Evolutionary conservation across 2,797 vertebrate genomes (phyloP), one percentile per base, ranked within the genome.

Genomic region (Delichon dasypus): DNA sequence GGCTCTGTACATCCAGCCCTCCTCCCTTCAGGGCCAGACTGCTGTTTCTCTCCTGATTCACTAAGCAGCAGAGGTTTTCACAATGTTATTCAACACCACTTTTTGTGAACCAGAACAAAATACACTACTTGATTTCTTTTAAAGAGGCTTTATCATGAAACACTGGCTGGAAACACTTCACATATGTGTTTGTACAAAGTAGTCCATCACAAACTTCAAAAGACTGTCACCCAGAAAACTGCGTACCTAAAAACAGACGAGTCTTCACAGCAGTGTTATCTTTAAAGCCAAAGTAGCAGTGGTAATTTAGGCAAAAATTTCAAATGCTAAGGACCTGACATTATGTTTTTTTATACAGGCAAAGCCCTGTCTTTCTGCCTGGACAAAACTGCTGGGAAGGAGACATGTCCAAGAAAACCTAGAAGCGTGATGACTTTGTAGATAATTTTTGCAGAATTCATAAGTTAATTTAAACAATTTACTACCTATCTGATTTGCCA

Each of bases 161-260:
- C 79, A 88, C 30, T 38, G 30, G 70, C 73, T 94, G 85, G 76
- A 88, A 95, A 75, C 82, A 93, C 79, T 94, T 78, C 53, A 66
- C 1, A 27, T 20, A 14, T 75, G 38, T 81, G 79, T 86, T 89
- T 50, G 73, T 74, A 94, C 92, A 86, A 96, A 91, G 86, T 50
- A 89, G 88, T 27, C 78, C 85, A 81, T 54, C 89, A 90, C 85
- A 86, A 81, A 89, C 91, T 94, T 93, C 94, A 89, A 88, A 95
- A 91, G 91, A 81, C 60, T 75, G 57, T 85, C 58, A 50, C 13
- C 29, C 85, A 88, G 85, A 88, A 96, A 91, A 68, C 51, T 44
- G 32, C 9, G 70, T 73, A 84, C 55, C 65, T 66, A 92, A 92
- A 95, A 84, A 0, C 76, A 92, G 92, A 81, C 11, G 2, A 76